Evolutionary conservation across 92 coral and sea anemone genomes (phyloP).

Genomic region (Porites rus): DNA sequence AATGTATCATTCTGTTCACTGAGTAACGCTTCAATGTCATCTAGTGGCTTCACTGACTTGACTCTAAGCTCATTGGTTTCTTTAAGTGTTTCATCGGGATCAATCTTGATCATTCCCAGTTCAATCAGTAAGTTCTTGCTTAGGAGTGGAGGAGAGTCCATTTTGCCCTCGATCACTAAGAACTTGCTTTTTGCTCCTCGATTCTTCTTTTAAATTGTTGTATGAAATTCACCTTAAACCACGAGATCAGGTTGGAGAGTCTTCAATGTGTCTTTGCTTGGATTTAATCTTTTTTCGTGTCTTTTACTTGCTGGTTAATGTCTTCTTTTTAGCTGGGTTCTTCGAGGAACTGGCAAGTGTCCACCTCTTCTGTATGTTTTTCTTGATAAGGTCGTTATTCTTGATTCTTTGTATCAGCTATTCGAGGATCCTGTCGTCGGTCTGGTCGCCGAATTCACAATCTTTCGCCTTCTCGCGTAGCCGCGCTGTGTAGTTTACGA

Average conservation of each 20-base stretch:
- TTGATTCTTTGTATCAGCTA: constrained; percentile 70
- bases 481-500: constrained; percentile 58
- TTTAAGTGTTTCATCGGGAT: constrained; percentile 60
- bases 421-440: constrained; percentile 63
- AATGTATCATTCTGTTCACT: constrained; percentile 46
- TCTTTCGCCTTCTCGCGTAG: constrained; percentile 65
- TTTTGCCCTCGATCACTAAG: no score
- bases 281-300: constrained; percentile 62
- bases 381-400: constrained; percentile 51
- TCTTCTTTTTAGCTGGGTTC: constrained; percentile 63
- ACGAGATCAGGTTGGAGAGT: no score
- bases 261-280: no score
- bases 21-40: constrained; percentile 24
- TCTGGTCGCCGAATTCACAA: constrained; percentile 62
- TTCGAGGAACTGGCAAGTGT: constrained; percentile 54
- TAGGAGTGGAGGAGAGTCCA: no score
- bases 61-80: constrained; percentile 59
- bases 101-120: constrained; percentile 25
- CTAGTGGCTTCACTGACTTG: constrained; percentile 50
- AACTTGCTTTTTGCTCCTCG: no score
- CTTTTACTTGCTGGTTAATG: constrained; percentile 64
- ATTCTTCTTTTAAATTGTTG: no score
- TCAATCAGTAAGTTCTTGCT: no score
- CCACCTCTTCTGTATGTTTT: constrained; percentile 64
- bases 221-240: no score